These are phyloP conservation scores for Dicyrtoma fusca DNA, from an alignment of 2,888 invertebrate species.

Conservation along the genomic window DNA sequence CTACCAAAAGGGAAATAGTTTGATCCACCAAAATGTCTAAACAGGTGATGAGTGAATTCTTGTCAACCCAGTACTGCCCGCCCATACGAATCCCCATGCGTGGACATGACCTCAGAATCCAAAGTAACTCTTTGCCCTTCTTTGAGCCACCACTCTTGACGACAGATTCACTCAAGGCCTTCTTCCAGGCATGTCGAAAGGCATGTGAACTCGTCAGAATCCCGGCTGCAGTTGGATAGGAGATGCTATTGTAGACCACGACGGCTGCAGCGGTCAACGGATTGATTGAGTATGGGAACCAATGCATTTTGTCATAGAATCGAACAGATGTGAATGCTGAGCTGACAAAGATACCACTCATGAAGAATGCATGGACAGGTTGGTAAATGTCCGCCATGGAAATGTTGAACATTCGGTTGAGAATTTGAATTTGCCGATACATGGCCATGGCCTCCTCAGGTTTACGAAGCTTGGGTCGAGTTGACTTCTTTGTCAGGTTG, in stretches of 20 bases:
- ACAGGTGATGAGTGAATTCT: not conserved
- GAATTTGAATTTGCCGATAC: not conserved
- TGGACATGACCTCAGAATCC: not conserved
- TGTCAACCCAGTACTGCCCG: not conserved
- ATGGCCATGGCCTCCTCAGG: not conserved
- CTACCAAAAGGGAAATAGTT: conserved; percentile 1
- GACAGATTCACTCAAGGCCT: not conserved
- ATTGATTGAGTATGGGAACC: not conserved
- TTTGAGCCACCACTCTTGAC: not conserved
- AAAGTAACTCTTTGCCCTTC: too few species aligned
- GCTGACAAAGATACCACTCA: not conserved
- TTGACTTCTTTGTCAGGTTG: too few species aligned
- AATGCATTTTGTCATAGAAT: not conserved
- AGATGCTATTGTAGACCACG: not conserved
- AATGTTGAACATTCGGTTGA: not conserved
- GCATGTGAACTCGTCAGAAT: not conserved
- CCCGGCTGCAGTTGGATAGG: not conserved
- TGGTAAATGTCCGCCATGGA: conserved; percentile 5
- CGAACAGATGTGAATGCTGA: not conserved
- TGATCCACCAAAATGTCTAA: conserved; percentile 5
- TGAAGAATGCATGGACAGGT: not conserved
- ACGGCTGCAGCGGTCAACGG: not conserved
- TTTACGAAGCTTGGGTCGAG: not conserved
- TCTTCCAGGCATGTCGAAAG: not conserved
- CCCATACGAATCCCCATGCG: not conserved